Percentiles rank a stretch among this genome's conserved stretches.
Evolutionary conservation across 2,113 vertebrate species (phyloP).

Genomic region (pig (Sus scrofa)): DNA sequence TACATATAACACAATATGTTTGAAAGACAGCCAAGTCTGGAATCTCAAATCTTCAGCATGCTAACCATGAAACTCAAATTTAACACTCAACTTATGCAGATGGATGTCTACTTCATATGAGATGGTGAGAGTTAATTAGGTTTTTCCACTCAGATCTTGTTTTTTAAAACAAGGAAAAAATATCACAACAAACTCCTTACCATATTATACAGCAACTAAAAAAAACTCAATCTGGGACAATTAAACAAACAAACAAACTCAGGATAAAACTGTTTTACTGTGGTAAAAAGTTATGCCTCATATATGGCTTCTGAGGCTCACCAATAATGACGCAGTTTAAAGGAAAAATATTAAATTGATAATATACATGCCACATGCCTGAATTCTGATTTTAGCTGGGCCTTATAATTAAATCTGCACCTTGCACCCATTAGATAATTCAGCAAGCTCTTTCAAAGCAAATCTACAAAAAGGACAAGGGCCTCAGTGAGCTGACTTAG

Average conservation of each 20-base stretch:
- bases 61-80: neutral
- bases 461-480: neutral
- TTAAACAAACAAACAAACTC: neutral
- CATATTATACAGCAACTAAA: neutral
- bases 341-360: neutral
- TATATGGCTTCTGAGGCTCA: neutral
- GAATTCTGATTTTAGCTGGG: neutral
- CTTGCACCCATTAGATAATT: neutral
- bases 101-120: neutral
- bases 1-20: neutral
- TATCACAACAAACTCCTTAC: neutral
- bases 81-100: neutral
- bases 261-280: neutral
- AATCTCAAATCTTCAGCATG: neutral
- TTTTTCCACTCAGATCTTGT: neutral
- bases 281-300: neutral
- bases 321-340: neutral
- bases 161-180: slow-evolving; percentile 16
- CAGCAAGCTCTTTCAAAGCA: neutral
- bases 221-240: neutral
- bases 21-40: neutral
- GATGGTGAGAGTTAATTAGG: neutral
- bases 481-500: neutral
- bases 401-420: slow-evolving; percentile 8
- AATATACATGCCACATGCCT: neutral